Evolutionary conservation across 23 tunicate species (phyloP), one percentile per base, ranked within the genome.

Genomic region (Trididemnum nubilum): DNA sequence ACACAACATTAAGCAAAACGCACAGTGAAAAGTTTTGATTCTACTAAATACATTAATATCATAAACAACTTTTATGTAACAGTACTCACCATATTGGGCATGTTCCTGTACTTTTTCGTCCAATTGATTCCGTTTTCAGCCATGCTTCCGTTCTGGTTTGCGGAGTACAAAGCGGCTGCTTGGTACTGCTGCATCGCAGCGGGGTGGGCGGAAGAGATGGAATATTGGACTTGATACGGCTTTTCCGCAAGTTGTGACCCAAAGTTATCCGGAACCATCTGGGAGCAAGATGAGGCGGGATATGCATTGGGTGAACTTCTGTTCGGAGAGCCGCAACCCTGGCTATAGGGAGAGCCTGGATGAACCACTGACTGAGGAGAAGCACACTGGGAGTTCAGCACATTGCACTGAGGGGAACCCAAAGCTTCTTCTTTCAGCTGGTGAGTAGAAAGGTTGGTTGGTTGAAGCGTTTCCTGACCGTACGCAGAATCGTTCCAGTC

Each of bases 61-160:
- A n/a, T n/a, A n/a, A n/a, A n/a, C n/a, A n/a, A n/a, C n/a, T n/a
- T n/a, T n/a, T n/a, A n/a, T n/a, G n/a, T n/a, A n/a, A n/a, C n/a
- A n/a, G n/a, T n/a, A 65, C 98, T 87, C 74, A 93, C 98, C 89
- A 84, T 93, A 49, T 85, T 84, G 73, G 93, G 49, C 93, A 93
- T 88, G 83, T 84, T 86, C 89, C 94, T 81, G 79, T 88, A 93
- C 73, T 93, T 93, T 71, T 82, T 84, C 86, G 86, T 66, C 98
- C 98, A 93, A 31, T 93, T 94, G 25, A 66, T 19, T 26, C 82
- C 79, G 34, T 81, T 82, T 27, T 80, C 83, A 27, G 61, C 76
- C 60, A 24, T 33, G 37, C 63, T 30, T 12, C 49, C 78, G 23
- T 44, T 31, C 34, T 36, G 61, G 64, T 60, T 61, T 7, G 81